Evolutionary conservation across 92 coral and sea anemone species (phyloP).

Genomic region (Nematostella vectensis): DNA sequence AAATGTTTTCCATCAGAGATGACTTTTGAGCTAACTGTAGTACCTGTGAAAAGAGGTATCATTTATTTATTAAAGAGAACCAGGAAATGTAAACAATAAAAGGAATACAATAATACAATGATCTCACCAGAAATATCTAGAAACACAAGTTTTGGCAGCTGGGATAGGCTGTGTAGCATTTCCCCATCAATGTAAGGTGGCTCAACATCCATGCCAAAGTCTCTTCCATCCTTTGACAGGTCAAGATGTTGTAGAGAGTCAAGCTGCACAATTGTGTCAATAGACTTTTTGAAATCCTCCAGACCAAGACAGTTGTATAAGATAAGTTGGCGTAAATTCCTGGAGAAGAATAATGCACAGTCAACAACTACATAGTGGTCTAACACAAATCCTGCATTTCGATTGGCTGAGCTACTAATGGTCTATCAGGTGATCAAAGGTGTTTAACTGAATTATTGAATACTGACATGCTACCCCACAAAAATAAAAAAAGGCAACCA

Average conservation of each 20-base stretch:
- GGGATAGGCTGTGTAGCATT: conserved; percentile 28
- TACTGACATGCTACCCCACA: no score
- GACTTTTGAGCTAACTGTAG: no score
- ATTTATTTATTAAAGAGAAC: no score
- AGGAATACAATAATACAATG: no score
- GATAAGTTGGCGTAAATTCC: conserved; percentile 51
- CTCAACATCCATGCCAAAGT: conserved; percentile 35
- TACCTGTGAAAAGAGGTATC: no score
- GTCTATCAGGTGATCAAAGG: not conserved
- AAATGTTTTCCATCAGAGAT: no score
- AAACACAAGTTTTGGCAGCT: conserved; percentile 28
- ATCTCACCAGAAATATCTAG: conserved; percentile 53
- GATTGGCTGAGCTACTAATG: not conserved
- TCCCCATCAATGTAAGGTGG: conserved; percentile 33
- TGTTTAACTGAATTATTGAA: no score
- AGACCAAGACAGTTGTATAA: conserved; percentile 65
- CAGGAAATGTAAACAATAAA: no score
- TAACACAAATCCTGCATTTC: conserved; percentile 1
- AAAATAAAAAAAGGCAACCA: no score
- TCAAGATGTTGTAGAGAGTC: conserved; percentile 56
- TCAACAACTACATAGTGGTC: not conserved
- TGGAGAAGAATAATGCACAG: conserved; percentile 2
- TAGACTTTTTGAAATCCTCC: conserved; percentile 12
- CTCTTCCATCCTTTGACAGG: conserved; percentile 59
- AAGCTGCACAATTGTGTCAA: conserved; percentile 38